Conservation (phyloP, 2,888 invertebrate genomes). For the Dexiosoma caninum region DNA sequence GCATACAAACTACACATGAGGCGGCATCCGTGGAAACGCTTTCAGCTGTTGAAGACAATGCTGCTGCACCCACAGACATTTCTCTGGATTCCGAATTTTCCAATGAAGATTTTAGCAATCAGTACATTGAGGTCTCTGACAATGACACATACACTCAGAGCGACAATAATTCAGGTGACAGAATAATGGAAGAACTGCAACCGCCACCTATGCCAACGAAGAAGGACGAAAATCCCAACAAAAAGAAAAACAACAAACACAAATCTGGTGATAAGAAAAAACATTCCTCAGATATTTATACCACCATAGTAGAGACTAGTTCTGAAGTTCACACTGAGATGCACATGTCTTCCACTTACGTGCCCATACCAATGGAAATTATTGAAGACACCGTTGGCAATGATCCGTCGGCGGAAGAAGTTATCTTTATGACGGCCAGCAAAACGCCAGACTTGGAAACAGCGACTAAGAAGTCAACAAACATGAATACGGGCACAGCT, state of each 20-base stretch:
- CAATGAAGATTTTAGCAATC: slow-evolving; percentile 72
- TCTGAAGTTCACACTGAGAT: slow-evolving; percentile 72
- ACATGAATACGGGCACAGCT: background rate
- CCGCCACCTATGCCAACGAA: slow-evolving; percentile 65
- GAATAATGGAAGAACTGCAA: slow-evolving; percentile 66
- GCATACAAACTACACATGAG: slow-evolving; percentile 12
- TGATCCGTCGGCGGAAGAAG: slow-evolving; percentile 75
- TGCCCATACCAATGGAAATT: slow-evolving; percentile 73
- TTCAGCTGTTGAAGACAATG: slow-evolving; percentile 43
- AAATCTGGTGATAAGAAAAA: slow-evolving; percentile 68
- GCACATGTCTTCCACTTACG: slow-evolving; percentile 71
- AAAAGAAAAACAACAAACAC: slow-evolving; percentile 73
- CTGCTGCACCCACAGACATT: slow-evolving; percentile 69
- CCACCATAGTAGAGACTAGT: slow-evolving; percentile 73
- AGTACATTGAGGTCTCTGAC: slow-evolving; percentile 74
- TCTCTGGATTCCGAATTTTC: slow-evolving; percentile 74
- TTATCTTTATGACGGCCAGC: slow-evolving; percentile 74
- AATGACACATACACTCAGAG: slow-evolving; percentile 66
- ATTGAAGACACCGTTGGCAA: slow-evolving; percentile 64
- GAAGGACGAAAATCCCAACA: slow-evolving; percentile 72
- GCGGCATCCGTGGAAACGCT: slow-evolving; percentile 16
- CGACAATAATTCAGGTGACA: slow-evolving; percentile 64
- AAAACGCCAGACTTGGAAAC: slow-evolving; percentile 72
- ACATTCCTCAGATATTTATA: slow-evolving; percentile 66
- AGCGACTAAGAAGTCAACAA: slow-evolving; percentile 13